A percentile compares a stretch with the other conserved stretches of the same genome.
Evolutionary conservation across 2,797 vertebrate genomes (phyloP).

Genomic region (Glossophaga mutica): DNA sequence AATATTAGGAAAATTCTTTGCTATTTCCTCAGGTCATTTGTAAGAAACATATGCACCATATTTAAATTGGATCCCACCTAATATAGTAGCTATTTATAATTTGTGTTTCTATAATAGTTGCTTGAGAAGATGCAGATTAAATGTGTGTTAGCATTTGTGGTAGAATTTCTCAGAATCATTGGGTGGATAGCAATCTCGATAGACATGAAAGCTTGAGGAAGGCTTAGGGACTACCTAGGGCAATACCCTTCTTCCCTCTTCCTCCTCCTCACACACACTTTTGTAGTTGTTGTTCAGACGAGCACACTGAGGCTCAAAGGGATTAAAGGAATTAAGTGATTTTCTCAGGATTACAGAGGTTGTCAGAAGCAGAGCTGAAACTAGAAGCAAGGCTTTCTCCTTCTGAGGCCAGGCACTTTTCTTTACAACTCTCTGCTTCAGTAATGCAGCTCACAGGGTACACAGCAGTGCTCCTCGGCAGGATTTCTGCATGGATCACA

Average conservation of each 20-base stretch:
- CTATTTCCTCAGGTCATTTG: not conserved
- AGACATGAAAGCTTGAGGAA: not conserved
- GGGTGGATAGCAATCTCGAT: not conserved
- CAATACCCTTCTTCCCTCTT: not conserved
- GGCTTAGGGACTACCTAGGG: not conserved
- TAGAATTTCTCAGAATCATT: not conserved
- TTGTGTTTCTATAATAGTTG: not conserved
- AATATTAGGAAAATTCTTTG: not conserved
- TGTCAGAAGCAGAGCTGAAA: not conserved
- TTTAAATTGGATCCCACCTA: not conserved
- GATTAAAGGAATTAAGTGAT: slow-evolving; percentile 27
- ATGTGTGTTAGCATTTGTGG: not conserved
- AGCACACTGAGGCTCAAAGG: not conserved
- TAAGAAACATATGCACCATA: not conserved
- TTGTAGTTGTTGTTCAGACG: not conserved
- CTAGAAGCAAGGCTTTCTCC: not conserved
- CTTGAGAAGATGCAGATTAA: not conserved
- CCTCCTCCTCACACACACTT: not conserved
- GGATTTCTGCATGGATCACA: not conserved
- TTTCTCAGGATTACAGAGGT: not conserved
- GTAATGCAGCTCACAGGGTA: not conserved
- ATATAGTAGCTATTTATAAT: not conserved
- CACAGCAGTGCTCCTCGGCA: not conserved
- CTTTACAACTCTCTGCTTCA: not conserved
- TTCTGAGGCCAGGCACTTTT: not conserved